Percentiles rank a stretch among this genome's conserved stretches.
phyloP scores from a whole-genome alignment of 2,113 vertebrate species.

The Syrmaticus mikado region DNA sequence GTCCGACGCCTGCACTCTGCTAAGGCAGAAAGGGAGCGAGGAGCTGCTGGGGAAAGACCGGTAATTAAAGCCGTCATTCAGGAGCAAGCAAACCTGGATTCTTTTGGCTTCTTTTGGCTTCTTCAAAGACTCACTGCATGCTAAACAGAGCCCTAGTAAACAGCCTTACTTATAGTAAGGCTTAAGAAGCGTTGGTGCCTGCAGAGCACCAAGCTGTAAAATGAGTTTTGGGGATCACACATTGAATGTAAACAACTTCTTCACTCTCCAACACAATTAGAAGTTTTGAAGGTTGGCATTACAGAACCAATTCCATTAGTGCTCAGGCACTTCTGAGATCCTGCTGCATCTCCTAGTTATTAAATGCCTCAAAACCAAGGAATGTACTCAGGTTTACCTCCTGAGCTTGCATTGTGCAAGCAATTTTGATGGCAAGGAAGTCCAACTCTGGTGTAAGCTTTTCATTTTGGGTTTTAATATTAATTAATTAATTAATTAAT shows the following conservation, averaged over 20 bases:
- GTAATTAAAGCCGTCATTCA: neutral
- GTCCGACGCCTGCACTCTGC: rapidly evolving
- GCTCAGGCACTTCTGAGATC: neutral
- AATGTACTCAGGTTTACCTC: neutral
- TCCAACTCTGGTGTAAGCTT: neutral
- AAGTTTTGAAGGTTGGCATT: neutral
- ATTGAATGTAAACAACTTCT: neutral
- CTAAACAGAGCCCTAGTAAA: neutral
- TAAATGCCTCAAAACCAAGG: neutral
- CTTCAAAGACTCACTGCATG: neutral
- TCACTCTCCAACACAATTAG: neutral
- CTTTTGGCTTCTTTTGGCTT: neutral
- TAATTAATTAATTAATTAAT: neutral
- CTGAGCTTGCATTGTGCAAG: neutral
- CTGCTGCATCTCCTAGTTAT: neutral
- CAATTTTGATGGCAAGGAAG: neutral
- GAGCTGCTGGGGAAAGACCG: neutral
- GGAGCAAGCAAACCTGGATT: neutral
- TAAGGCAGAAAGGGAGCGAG: neutral
- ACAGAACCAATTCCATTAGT: neutral
- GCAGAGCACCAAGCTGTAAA: neutral
- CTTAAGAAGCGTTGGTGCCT: neutral
- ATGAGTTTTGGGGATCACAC: neutral
- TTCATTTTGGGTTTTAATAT: too few relatives aligned
- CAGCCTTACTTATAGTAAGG: neutral